Base-by-base conservation (phyloP, 2,888 invertebrate species). In the Clostera curtula region DNA sequence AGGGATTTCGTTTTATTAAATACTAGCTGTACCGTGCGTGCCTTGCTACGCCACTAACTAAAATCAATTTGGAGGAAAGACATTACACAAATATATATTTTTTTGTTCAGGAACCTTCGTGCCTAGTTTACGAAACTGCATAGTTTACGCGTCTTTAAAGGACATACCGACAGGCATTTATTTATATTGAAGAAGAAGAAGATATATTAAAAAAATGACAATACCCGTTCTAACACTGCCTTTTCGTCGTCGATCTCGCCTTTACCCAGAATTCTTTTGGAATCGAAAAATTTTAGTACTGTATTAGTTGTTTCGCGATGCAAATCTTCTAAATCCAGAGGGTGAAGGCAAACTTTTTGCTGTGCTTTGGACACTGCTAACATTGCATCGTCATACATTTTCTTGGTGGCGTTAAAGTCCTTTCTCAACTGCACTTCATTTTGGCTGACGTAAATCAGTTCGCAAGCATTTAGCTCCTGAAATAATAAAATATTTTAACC, bases 321-420 rank as follows among this genome's bases (percentile, higher is more conserved):
- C 8, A 45, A 20, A 3, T 6, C 18, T 4, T 5, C n/a, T 2
- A 47, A 25, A 12, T 37, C 36, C 1, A 1, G 12, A 3, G 43
- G 37, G 18, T 44, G 40, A 9, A 56, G 12, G 22, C 56, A 56
- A 7, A 49, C 24, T 7, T 35, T 32, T 5, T 35, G 25, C 5
- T 34, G 22, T 3, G 31, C 36, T 6, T 20, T 34, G 17, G 33
- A 42, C n/a, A 45, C 46, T 5, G 20, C 12, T 13, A 12, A 13
- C 19, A n/a, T 1, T 9, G 19, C 15, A 19, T 16, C 17, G 21
- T 8, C 5, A 19, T 27, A 27, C 17, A 10, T 12, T 17, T 25
- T 19, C 20, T 14, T 6, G 25, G 25, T 25, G 3, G 13, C 4
- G 9, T 19, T 13, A 5, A 21, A 2, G 6, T 9, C 9, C 6